phyloP scores from a whole-genome alignment of 2,113 vertebrate species.

The Narcine bancroftii region DNA sequence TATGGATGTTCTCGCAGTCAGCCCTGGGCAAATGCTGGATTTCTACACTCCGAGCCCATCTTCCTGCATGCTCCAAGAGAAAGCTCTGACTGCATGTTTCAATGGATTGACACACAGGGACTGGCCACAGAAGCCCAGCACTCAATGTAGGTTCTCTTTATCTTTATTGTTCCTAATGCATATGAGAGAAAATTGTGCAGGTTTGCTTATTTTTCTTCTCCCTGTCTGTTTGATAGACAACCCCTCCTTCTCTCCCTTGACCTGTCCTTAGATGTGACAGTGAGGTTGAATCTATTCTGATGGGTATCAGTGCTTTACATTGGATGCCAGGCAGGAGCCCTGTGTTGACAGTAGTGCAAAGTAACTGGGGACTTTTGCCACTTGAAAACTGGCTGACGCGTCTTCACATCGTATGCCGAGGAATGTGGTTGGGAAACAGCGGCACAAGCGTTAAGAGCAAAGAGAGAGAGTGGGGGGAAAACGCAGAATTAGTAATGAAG shows the following conservation, averaged over 20 bases:
- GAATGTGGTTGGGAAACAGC: constrained; percentile 56
- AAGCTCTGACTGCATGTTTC: constrained; percentile 82
- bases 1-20: constrained; percentile 83
- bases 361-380: constrained; percentile 15
- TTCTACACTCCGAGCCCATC: constrained; percentile 80
- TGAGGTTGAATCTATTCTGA: neutral
- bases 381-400: neutral
- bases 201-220: neutral
- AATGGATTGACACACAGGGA: constrained; percentile 79
- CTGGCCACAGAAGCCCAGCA: constrained; percentile 84
- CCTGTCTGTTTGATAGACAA: neutral
- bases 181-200: neutral
- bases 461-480: neutral
- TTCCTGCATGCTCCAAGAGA: constrained; percentile 87
- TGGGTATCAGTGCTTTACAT: neutral
- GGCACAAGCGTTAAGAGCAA: constrained; percentile 38
- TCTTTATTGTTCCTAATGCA: constrained; percentile 18
- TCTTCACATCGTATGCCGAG: constrained; percentile 45
- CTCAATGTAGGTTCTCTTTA: constrained; percentile 81
- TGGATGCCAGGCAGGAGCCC: neutral
- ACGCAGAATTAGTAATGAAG: neutral
- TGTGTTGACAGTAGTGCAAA: constrained; percentile 2
- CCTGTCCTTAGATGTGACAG: neutral
- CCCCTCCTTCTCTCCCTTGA: neutral
- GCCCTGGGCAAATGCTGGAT: constrained; percentile 78